These are phyloP conservation scores for Sinohyriopsis cumingii DNA, from an alignment of 2,888 invertebrate species.

Conservation along the genomic window DNA sequence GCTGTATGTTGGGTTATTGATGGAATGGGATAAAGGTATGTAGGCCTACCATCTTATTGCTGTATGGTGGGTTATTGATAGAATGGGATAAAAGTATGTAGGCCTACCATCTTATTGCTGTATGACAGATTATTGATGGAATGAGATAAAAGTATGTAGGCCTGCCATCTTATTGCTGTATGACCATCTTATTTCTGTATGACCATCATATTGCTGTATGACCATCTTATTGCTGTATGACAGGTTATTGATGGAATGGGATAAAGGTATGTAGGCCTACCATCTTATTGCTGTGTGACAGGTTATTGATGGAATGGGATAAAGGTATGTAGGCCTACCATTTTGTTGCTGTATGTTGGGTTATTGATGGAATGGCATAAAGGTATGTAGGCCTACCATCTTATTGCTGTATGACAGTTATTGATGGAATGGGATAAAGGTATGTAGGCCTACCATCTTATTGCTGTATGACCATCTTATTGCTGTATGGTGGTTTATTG, in stretches of 20 bases:
- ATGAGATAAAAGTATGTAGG: constrained; percentile 36
- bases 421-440: constrained; percentile 51
- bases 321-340: constrained; percentile 22
- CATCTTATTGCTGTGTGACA: constrained; percentile 28
- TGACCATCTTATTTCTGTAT: no score
- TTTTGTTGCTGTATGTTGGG: constrained; percentile 24
- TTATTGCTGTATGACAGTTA: constrained; percentile 28
- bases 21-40: constrained; percentile 45
- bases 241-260: no score
- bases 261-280: constrained; percentile 25
- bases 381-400: constrained; percentile 18
- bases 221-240: no score
- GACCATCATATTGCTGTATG: no score
- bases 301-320: constrained; percentile 47
- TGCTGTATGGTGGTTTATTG: no score
- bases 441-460: constrained; percentile 7
- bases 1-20: no score
- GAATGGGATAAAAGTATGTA: constrained; percentile 38
- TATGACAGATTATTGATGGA: constrained; percentile 58
- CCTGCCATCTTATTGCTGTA: not conserved
- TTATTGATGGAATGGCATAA: constrained; percentile 36
- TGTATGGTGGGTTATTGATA: constrained; percentile 41
- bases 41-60: not conserved
- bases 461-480: no score
- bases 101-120: not conserved